Evolutionary conservation across 1,140 invertebrate genomes (phyloP).

Genomic region (Penaeus japonicus): DNA sequence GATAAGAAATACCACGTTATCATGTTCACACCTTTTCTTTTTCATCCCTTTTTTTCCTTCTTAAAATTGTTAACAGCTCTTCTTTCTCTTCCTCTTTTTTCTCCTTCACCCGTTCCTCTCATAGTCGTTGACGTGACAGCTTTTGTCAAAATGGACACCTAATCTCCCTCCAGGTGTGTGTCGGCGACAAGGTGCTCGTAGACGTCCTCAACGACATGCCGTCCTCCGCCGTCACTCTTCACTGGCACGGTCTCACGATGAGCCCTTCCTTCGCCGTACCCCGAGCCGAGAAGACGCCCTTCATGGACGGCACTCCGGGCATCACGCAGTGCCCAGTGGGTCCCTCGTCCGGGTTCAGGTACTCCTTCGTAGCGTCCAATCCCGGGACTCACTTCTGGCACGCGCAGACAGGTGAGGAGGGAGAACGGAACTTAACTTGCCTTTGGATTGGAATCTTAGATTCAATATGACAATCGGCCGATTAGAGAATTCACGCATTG

Average conservation of each 20-base stretch:
- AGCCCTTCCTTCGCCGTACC: constrained; percentile 59
- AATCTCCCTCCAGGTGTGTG: constrained; percentile 75
- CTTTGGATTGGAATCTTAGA: background rate
- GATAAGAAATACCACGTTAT: too few species aligned
- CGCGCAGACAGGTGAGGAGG: constrained; percentile 74
- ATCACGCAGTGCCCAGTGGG: constrained; percentile 90
- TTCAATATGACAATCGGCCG: background rate
- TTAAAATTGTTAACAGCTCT: too few species aligned
- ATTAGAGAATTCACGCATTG: background rate
- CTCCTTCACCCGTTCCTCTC: too few species aligned
- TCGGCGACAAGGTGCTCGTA: constrained; percentile 83
- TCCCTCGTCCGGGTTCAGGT: constrained; percentile 79
- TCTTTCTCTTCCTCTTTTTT: too few species aligned
- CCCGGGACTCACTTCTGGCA: constrained; percentile 90
- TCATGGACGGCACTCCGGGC: constrained; percentile 89
- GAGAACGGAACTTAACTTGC: background rate
- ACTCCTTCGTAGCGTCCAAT: constrained; percentile 64
- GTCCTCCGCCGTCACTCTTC: constrained; percentile 81
- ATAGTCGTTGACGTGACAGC: background rate
- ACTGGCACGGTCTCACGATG: constrained; percentile 88
- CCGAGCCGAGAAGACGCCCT: constrained; percentile 71
- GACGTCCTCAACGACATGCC: constrained; percentile 84
- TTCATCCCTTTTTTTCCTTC: too few species aligned
- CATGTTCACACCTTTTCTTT: too few species aligned
- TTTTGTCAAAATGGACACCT: background rate